These are phyloP conservation scores for Heteromyza rotundicornis DNA, from an alignment of 2,888 invertebrate species.

Conservation along the genomic window DNA sequence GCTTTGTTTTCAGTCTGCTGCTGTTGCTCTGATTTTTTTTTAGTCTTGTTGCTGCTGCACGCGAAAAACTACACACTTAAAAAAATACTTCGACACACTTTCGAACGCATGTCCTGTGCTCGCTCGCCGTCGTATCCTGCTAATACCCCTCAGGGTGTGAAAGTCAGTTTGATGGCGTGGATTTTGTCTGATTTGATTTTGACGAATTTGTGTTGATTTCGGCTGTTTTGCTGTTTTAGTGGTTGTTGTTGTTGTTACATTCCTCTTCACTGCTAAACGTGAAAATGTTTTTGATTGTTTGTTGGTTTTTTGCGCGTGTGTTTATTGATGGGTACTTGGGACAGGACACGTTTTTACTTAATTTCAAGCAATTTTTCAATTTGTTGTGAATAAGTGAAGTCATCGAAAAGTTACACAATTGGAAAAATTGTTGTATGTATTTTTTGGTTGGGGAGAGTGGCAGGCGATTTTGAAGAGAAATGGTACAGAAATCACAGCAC, in stretches of 20 bases:
- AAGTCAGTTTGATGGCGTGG: constrained; percentile 49
- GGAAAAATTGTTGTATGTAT: neutral
- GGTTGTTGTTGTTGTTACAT: constrained; percentile 45
- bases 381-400: constrained; percentile 44
- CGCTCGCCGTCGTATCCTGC: constrained; percentile 42
- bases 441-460: neutral
- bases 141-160: constrained; percentile 58
- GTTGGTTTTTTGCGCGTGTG: constrained; percentile 26
- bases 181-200: constrained; percentile 50
- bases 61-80: constrained; percentile 3
- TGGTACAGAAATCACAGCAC: neutral
- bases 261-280: constrained; percentile 40
- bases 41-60: constrained; percentile 21
- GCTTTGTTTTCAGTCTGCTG: too few species aligned
- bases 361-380: constrained; percentile 42
- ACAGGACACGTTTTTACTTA: constrained; percentile 41
- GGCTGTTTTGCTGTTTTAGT: constrained; percentile 38
- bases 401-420: constrained; percentile 33
- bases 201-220: constrained; percentile 38
- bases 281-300: constrained; percentile 17
- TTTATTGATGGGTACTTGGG: constrained; percentile 17
- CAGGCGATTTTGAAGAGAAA: neutral
- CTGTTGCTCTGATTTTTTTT: constrained; percentile 43
- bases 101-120: constrained; percentile 32
- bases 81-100: constrained; percentile 33